phyloP scores from a whole-genome alignment of 2,113 vertebrate genomes.

The Dinomys branickii region DNA sequence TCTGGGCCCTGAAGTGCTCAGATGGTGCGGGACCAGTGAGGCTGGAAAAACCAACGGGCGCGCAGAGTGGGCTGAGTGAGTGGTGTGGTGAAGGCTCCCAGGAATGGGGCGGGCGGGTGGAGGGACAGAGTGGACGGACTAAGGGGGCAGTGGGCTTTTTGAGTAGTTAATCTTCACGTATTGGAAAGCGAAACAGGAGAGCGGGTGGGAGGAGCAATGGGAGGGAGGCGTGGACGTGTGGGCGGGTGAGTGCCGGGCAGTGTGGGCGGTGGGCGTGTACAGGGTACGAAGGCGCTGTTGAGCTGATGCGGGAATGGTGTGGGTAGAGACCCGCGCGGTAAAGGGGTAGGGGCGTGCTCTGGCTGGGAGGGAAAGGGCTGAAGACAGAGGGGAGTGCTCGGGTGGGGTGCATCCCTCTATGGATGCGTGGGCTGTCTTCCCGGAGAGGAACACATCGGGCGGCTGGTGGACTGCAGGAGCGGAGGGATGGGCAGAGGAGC shows the following conservation, averaged over 20 bases:
- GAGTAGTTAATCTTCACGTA: not conserved
- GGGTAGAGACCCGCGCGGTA: too few species aligned
- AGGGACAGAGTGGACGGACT: not conserved
- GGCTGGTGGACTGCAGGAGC: not conserved
- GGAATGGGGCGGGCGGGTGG: too few species aligned
- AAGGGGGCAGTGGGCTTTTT: not conserved
- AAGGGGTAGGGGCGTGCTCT: not conserved
- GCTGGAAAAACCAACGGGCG: not conserved
- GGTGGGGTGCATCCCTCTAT: rapidly evolving
- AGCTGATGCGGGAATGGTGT: not conserved
- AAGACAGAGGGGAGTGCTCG: not conserved
- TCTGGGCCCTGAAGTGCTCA: not conserved
- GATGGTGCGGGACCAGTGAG: not conserved
- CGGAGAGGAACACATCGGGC: not conserved
- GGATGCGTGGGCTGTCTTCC: not conserved
- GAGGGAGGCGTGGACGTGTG: not conserved
- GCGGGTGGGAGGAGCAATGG: not conserved
- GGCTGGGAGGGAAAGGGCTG: not conserved
- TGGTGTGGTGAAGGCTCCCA: not conserved
- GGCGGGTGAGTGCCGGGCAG: not conserved
- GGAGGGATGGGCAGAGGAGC: not conserved
- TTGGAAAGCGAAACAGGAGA: not conserved
- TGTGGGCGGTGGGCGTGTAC: not conserved
- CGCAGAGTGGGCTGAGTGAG: not conserved
- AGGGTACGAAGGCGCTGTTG: not conserved